A percentile compares a stretch with the other conserved stretches of the same genome.
These are phyloP conservation scores for Chesias legatella DNA, from an alignment of 2,888 invertebrate species.

Conservation along the genomic window DNA sequence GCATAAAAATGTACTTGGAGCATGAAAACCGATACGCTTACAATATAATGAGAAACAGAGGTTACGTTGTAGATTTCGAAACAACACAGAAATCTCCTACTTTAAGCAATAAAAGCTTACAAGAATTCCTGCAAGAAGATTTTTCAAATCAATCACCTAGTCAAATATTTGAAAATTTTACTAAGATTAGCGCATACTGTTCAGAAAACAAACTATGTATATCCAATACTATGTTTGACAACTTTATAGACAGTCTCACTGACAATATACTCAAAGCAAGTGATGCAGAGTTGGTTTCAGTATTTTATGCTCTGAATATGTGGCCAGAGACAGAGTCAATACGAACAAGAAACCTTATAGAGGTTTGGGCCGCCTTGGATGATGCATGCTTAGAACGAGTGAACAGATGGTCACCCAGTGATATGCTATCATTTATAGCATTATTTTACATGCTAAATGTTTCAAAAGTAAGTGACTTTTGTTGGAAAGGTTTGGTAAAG, in stretches of 20 bases:
- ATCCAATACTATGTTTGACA: constrained; percentile 58
- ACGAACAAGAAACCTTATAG: constrained; percentile 80
- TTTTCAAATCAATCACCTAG: constrained; percentile 45
- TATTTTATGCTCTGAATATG: constrained; percentile 73
- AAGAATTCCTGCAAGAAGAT: constrained; percentile 42
- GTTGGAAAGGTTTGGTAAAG: constrained; percentile 74
- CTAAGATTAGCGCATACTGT: constrained; percentile 53
- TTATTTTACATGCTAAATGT: constrained; percentile 83
- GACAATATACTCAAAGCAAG: constrained; percentile 76
- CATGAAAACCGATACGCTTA: constrained; percentile 69
- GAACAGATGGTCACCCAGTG: constrained; percentile 72
- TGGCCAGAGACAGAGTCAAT: constrained; percentile 77
- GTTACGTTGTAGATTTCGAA: constrained; percentile 46
- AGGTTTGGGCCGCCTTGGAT: constrained; percentile 85
- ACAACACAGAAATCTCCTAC: constrained; percentile 13
- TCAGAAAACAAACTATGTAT: constrained; percentile 52
- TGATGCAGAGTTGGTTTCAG: constrained; percentile 77
- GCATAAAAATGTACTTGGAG: constrained; percentile 58
- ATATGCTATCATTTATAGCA: constrained; percentile 81
- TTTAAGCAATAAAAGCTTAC: constrained; percentile 41
- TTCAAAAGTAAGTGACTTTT: constrained; percentile 78
- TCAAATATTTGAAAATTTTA: constrained; percentile 52
- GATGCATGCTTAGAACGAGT: constrained; percentile 77
- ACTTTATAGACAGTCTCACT: constrained; percentile 63
- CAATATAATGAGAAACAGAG: constrained; percentile 55